phyloP scores from a whole-genome alignment of 1,140 invertebrate species.

The Eriosoma lanigerum region DNA sequence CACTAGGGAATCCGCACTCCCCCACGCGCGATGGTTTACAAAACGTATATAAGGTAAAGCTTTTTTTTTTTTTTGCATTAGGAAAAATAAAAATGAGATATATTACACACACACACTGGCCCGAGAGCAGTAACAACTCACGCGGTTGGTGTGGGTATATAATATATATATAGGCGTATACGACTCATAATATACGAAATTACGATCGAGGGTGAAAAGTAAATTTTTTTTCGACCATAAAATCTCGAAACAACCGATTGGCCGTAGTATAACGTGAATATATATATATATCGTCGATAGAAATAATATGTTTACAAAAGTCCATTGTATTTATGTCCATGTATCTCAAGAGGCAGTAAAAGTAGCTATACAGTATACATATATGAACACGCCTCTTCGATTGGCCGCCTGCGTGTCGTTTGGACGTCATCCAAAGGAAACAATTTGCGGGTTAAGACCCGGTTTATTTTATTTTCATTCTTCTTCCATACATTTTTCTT shows the following conservation, averaged over 20 bases:
- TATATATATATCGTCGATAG: neutral
- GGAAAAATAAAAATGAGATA: constrained; percentile 47
- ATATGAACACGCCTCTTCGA: constrained; percentile 47
- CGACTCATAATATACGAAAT: neutral
- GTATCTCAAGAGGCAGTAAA: constrained; percentile 45
- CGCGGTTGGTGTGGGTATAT: neutral
- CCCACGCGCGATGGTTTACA: neutral
- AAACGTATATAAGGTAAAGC: constrained; percentile 17
- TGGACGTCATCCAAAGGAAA: constrained; percentile 46
- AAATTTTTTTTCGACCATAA: constrained; percentile 1
- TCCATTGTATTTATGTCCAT: constrained; percentile 45
- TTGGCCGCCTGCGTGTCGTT: neutral
- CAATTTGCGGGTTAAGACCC: constrained; percentile 32
- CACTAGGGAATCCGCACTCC: constrained; percentile 35
- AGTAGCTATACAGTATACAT: too few species aligned
- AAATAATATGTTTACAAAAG: constrained; percentile 40
- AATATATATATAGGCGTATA: neutral
- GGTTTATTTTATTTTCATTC: constrained; percentile 13
- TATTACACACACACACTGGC: neutral
- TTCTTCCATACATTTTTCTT: neutral
- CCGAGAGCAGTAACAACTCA: constrained; percentile 19
- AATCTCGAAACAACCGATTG: constrained; percentile 9
- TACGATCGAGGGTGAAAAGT: neutral
- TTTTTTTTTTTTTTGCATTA: constrained; percentile 43
- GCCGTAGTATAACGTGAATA: neutral